Evolutionary conservation across 2,888 invertebrate species (phyloP), one percentile per base, ranked within the genome.

Genomic region (Pyrocoelia pectoralis): DNA sequence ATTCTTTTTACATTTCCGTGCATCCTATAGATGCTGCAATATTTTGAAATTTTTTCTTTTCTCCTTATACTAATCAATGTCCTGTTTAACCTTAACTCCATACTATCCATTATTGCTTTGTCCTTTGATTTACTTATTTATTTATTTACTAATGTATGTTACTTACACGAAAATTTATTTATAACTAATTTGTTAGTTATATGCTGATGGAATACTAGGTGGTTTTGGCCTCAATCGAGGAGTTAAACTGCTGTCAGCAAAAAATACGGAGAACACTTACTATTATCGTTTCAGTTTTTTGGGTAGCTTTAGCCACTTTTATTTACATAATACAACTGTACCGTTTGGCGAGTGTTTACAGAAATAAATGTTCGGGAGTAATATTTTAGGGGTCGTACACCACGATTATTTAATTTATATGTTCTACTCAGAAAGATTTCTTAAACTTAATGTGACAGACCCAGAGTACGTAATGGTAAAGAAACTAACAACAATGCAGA

Each of bases 181-280:
- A 18, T 17, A 29, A 6, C 14, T 18, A 29, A 1, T 28, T n/a
- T 70, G 80, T 61, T 72, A 85, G 77, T 73, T 89, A 0, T 90
- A 85, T 71, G 84, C 85, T 0, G 90, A 90, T 74, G 79, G 85
- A 0, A 68, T 87, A n/a, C n/a, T n/a, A 5, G 84, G 85, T 14
- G 87, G 85, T 1, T 89, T 87, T 68, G 80, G 84, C 0, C 83
- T 84, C 1, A 86, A 90, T 73, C 84, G 88, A 51, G 83, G 87
- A 60, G 86, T 86, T 0, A 85, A 87, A 70, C 73, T 90, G 8
- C 8, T 43, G 18, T 83, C 87, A 0, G 81, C 84, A 5, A 80
- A 85, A 28, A 43, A 43, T 8, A 13, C 43, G 14, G 43, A 43
- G 8, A 6, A n/a, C 13, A 43, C 12, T 15, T 43, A 12, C 15